Percentiles rank a stretch among this genome's conserved stretches.
Conservation (phyloP, 2,113 vertebrate species). For the Neotoma lepida region DNA sequence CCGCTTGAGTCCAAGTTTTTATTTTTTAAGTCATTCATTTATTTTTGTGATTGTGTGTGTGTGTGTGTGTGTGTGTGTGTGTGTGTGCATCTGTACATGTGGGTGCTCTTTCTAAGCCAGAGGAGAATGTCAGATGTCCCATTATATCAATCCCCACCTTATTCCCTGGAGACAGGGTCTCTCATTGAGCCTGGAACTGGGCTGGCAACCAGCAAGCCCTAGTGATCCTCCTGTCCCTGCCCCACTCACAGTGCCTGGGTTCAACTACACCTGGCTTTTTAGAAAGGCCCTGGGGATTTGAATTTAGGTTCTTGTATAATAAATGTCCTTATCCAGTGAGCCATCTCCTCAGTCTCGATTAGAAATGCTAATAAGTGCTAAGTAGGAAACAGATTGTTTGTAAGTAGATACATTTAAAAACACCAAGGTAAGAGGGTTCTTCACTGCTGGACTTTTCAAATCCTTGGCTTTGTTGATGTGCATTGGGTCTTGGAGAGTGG, state of each 20-base stretch:
- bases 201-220: background rate
- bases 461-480: background rate
- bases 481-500: background rate
- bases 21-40: background rate
- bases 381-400: background rate
- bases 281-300: no score
- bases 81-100: background rate
- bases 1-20: background rate
- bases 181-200: background rate
- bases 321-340: background rate
- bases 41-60: background rate
- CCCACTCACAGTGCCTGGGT: background rate
- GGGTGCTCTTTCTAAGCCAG: background rate
- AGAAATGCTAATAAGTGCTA: background rate
- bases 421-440: background rate
- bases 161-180: background rate
- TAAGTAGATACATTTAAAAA: background rate
- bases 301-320: background rate
- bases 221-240: background rate
- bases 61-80: background rate
- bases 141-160: background rate
- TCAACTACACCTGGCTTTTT: background rate
- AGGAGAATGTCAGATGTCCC: background rate
- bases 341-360: background rate
- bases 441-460: conserved; percentile 27